These are phyloP conservation scores for Nymphalis c-album DNA, from an alignment of 2,888 invertebrate species.

Conservation along the genomic window DNA sequence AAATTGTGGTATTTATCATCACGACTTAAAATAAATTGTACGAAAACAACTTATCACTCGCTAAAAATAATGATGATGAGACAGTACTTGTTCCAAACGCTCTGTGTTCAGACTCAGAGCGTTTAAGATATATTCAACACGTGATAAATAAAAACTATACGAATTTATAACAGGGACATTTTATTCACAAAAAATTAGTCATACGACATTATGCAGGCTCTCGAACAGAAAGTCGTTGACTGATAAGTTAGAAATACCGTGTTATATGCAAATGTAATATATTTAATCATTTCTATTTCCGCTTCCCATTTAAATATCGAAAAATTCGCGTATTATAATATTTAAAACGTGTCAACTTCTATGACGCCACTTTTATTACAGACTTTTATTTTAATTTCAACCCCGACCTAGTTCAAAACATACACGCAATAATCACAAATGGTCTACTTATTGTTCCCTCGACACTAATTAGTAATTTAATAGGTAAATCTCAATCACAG, in stretches of 20 bases:
- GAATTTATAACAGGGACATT: neutral
- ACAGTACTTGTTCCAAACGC: neutral
- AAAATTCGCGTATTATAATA: neutral
- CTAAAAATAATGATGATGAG: conserved; percentile 20
- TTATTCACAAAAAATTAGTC: neutral
- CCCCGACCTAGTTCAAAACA: neutral
- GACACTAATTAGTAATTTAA: neutral
- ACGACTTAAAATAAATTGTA: neutral
- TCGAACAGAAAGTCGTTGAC: neutral
- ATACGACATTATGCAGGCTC: neutral
- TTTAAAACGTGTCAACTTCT: neutral
- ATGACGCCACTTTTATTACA: neutral
- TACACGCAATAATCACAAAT: neutral
- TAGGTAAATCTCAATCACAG: neutral
- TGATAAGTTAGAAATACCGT: no score
- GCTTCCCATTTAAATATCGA: no score
- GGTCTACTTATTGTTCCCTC: neutral
- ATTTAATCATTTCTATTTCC: neutral
- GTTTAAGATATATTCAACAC: neutral
- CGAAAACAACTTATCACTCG: conserved; percentile 6
- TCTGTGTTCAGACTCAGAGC: conserved; percentile 4
- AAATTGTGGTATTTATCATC: neutral
- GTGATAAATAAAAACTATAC: neutral
- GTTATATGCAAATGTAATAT: neutral
- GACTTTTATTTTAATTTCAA: conserved; percentile 7